A percentile compares a stretch with the other conserved stretches of the same genome.
These are phyloP conservation scores for Yoshiicerus persimilis DNA, from an alignment of 1,140 invertebrate genomes.

Conservation along the genomic window DNA sequence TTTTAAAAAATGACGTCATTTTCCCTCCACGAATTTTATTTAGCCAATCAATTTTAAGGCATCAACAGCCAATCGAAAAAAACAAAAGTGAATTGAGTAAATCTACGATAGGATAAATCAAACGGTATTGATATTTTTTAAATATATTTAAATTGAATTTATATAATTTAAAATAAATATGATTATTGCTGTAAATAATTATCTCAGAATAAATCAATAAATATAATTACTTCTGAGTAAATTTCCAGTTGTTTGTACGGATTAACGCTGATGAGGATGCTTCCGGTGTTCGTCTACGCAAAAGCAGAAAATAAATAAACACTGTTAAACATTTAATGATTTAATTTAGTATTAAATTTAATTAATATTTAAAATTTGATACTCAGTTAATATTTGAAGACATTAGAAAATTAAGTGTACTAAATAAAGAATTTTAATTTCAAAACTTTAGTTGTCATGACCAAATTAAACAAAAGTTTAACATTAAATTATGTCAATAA, in stretches of 20 bases:
- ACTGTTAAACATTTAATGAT: not conserved
- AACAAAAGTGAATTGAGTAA: not conserved
- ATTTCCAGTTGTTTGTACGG: conserved; percentile 91
- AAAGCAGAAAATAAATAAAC: not conserved
- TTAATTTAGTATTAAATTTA: not conserved
- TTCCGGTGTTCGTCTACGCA: conserved; percentile 81
- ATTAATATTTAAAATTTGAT: no score
- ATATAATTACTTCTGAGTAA: conserved; percentile 80
- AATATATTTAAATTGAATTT: not conserved
- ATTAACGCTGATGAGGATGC: conserved; percentile 93
- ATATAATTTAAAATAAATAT: not conserved
- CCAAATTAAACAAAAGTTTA: no score
- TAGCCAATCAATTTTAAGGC: no score
- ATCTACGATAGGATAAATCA: no score
- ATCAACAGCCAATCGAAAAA: conserved; percentile 21
- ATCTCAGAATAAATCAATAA: not conserved
- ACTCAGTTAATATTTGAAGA: no score
- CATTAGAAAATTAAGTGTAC: no score
- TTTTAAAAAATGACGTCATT: no score
- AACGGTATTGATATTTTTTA: no score
- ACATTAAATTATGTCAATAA: no score
- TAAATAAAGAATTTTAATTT: no score
- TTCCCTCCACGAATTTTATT: no score
- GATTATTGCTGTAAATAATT: not conserved
- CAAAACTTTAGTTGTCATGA: no score